Percentiles rank a stretch among this genome's conserved stretches.
Evolutionary conservation across 53 echinoderm and acorn worm species (phyloP).

Genomic region (Holothuria leucospilota): DNA sequence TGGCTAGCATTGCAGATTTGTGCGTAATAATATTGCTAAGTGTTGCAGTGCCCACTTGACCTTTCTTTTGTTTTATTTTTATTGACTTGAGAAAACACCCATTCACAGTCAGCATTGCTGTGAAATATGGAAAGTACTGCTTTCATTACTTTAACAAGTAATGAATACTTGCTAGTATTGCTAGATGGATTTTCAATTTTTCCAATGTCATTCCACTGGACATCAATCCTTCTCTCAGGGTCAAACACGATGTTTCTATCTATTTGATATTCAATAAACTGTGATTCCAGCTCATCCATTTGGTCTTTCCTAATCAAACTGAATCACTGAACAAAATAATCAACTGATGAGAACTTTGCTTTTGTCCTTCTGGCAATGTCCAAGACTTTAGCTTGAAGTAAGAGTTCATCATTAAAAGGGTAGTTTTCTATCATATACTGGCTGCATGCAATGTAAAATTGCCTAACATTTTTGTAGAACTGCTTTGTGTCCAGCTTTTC

Average conservation of each 20-base stretch:
- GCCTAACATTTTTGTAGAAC: no score
- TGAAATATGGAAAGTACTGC: constrained; percentile 15
- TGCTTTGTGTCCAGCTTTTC: no score
- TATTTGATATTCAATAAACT: constrained; percentile 54
- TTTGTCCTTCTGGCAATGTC: constrained; percentile 37
- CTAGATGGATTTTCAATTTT: not conserved
- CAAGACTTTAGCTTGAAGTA: constrained; percentile 49
- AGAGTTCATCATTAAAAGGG: constrained; percentile 52
- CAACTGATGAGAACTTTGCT: constrained; percentile 54
- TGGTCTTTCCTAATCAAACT: constrained; percentile 27
- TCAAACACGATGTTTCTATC: constrained; percentile 35
- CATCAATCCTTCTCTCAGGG: constrained; percentile 31
- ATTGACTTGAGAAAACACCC: constrained; percentile 37
- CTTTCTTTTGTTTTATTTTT: constrained; percentile 34
- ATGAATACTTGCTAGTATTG: constrained; percentile 20
- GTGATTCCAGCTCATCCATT: constrained; percentile 64
- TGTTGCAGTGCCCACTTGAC: constrained; percentile 32
- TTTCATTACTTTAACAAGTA: constrained; percentile 39
- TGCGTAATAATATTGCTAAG: constrained; percentile 8
- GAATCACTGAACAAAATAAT: constrained; percentile 59
- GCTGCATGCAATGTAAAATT: no score
- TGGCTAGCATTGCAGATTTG: constrained; percentile 35
- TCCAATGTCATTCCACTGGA: constrained; percentile 47
- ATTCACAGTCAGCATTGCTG: constrained; percentile 52
- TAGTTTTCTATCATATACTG: no score